Conservation (phyloP, 2,888 invertebrate genomes). For the Allophyes oxyacanthae region DNA sequence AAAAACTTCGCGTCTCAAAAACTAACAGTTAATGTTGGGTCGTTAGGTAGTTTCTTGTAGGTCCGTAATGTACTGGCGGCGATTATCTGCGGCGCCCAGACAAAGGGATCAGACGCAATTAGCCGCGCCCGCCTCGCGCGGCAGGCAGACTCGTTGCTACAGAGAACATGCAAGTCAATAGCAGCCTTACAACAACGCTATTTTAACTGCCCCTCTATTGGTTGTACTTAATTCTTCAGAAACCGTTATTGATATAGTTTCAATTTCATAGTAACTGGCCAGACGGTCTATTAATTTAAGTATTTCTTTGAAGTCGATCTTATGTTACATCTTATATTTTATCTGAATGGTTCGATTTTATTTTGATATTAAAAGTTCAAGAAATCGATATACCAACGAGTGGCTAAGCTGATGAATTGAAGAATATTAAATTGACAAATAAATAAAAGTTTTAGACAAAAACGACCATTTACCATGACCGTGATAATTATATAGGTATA, state of each 20-base stretch:
- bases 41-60: conserved; percentile 2
- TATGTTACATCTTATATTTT: too few species aligned
- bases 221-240: background rate
- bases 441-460: too few species aligned
- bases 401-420: too few species aligned
- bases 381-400: too few species aligned
- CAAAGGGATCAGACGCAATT: conserved; percentile 2
- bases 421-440: too few species aligned
- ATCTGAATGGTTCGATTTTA: too few species aligned
- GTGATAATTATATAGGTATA: too few species aligned
- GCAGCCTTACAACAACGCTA: background rate
- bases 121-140: background rate
- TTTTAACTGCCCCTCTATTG: background rate
- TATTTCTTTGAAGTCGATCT: too few species aligned
- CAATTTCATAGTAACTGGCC: background rate
- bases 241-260: background rate
- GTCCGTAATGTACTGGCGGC: background rate
- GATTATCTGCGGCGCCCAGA: background rate
- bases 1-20: background rate
- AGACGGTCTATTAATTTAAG: background rate
- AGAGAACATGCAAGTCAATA: background rate
- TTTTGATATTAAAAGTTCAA: too few species aligned
- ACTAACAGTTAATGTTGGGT: conserved; percentile 1
- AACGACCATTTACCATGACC: too few species aligned
- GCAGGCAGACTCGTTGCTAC: background rate